Evolutionary conservation across 2,797 vertebrate species (phyloP).

Genomic region (Amblyopsis hoosieri): DNA sequence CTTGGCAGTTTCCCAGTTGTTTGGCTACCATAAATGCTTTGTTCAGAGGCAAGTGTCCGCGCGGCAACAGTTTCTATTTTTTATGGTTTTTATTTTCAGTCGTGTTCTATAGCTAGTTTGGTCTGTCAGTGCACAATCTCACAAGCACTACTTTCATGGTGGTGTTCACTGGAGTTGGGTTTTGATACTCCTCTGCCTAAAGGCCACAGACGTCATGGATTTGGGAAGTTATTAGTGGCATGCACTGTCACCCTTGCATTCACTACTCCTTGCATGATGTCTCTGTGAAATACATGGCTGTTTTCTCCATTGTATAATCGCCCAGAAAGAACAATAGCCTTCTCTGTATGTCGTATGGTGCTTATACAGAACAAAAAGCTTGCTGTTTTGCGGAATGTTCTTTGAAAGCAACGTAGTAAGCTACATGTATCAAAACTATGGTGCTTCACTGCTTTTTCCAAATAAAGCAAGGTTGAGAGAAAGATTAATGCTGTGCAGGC

Average conservation of each 20-base stretch:
- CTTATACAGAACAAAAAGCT: conserved; percentile 43
- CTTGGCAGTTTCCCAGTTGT: conserved; percentile 40
- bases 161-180: conserved; percentile 27
- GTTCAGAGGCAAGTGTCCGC: conserved; percentile 46
- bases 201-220: conserved; percentile 54
- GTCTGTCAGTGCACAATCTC: no score
- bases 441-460: no score
- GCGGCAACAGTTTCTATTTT: conserved; percentile 49
- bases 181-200: conserved; percentile 46
- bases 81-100: no score
- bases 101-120: no score
- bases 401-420: conserved; percentile 12
- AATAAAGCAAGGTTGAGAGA: no score
- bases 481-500: no score
- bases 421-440: no score
- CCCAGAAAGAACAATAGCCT: conserved; percentile 50
- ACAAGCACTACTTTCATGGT: conserved; percentile 10
- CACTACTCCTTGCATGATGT: conserved; percentile 47
- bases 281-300: conserved; percentile 48
- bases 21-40: conserved; percentile 51
- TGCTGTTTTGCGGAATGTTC: conserved; percentile 44
- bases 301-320: conserved; percentile 43
- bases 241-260: conserved; percentile 47
- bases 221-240: conserved; percentile 56
- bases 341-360: conserved; percentile 53